Evolutionary conservation across 1,140 invertebrate genomes (phyloP).

Genomic region (Megathymus violae): DNA sequence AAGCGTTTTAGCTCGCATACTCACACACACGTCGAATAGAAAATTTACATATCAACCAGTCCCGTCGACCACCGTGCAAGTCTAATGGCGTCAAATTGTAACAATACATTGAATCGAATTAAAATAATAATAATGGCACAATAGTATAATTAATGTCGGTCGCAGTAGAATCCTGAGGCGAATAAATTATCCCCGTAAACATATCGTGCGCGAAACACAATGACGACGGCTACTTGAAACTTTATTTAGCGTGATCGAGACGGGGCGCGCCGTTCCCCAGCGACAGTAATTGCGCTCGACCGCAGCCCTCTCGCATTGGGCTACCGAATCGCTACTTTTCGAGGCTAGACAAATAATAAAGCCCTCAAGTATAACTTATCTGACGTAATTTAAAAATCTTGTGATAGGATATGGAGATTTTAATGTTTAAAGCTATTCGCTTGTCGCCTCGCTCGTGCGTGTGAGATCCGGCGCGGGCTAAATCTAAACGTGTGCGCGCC

Average conservation of each 20-base stretch:
- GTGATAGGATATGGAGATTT: too few species aligned
- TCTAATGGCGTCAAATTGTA: background rate
- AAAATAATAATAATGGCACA: background rate
- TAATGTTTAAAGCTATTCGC: too few species aligned
- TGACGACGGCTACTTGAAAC: background rate
- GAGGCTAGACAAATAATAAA: background rate
- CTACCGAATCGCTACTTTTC: background rate
- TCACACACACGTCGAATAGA: too few species aligned
- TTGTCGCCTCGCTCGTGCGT: too few species aligned
- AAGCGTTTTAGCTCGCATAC: too few species aligned
- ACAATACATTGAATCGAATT: background rate
- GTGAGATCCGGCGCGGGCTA: too few species aligned
- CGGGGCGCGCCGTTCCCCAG: too few species aligned
- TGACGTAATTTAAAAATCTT: too few species aligned
- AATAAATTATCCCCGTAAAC: conserved; percentile 8
- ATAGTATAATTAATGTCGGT: background rate
- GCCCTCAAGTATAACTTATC: background rate
- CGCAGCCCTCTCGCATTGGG: background rate
- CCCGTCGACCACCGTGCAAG: background rate
- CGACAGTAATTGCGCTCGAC: background rate
- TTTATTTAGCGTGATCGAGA: background rate
- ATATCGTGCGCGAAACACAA: background rate
- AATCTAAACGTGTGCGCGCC: too few species aligned
- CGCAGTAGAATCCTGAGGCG: conserved; percentile 9
- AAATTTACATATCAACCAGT: background rate